Evolutionary conservation across 2,113 vertebrate species (phyloP), one percentile per base, ranked within the genome.

Genomic region (Morphnarchus princeps): DNA sequence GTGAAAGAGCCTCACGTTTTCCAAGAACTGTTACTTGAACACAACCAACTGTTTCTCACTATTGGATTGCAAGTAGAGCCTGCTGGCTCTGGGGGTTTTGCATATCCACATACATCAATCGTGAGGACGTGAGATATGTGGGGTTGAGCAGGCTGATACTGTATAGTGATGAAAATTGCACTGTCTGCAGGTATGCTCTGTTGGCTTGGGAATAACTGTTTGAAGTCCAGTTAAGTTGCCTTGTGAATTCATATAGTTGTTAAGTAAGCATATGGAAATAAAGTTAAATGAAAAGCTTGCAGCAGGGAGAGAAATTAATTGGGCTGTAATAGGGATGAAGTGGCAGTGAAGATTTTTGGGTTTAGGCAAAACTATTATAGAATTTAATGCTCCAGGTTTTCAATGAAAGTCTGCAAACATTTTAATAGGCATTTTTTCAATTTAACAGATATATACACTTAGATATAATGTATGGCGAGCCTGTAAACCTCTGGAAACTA

Each of bases 81-180:
- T 54, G 16, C 52, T 54, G 16, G 28, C 34, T 32, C 6, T 26
- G 9, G 5, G 20, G 20, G 9, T 50, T 79, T 52, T 49, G 65
- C 3, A 2, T 6, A 13, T 34, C 19, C 28, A 7, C 8, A 0
- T 11, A 3, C 16, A 5, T 14, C 58, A 6, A 0, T 49, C 3
- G 0, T 5, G 16, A 43, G 76, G 45, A 66, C 34, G 4, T 8
- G 38, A 55, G 40, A 7, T 65, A 2, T 1, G 0, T 29, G 34
- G 59, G 52, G 6, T 40, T 22, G 34, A 58, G 73, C 5, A 1
- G 78, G 13, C 66, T 72, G 57, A 3, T 58, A 7, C 11, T 13
- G 19, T 47, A 1, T 9, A 38, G 54, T 7, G 58, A 6, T 57
- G 36, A 42, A 49, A 85, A 29, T 3, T 11, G 24, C 10, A 1